Evolutionary conservation across 2,888 invertebrate species (phyloP).

Genomic region (Eurytoma californica): DNA sequence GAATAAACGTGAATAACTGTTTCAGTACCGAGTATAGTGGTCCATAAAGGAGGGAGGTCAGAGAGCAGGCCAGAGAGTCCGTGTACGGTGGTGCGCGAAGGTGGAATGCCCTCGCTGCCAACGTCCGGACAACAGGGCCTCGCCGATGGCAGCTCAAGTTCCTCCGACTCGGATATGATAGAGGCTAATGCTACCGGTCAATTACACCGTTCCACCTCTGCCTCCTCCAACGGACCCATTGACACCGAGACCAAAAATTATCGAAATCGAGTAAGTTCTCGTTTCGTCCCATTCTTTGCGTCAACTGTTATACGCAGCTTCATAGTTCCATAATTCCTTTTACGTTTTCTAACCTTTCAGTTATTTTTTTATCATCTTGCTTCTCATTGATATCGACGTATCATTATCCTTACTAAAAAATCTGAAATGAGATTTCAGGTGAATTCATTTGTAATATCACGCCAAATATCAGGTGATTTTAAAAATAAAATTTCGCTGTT

Average conservation of each 20-base stretch:
- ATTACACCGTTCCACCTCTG: slow-evolving; percentile 56
- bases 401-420: too few species aligned
- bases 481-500: too few species aligned
- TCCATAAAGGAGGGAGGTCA: slow-evolving; percentile 70
- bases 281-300: too few species aligned
- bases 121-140: slow-evolving; percentile 69
- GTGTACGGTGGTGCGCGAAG: slow-evolving; percentile 65
- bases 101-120: slow-evolving; percentile 72
- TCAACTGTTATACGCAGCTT: too few species aligned
- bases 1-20: too few species aligned
- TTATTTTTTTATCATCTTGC: too few species aligned
- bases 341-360: too few species aligned
- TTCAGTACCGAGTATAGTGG: slow-evolving; percentile 74
- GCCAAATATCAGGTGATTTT: too few species aligned
- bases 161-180: slow-evolving; percentile 71
- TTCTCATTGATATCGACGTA: too few species aligned
- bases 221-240: slow-evolving; percentile 43
- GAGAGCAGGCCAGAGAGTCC: slow-evolving; percentile 70
- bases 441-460: too few species aligned
- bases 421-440: too few species aligned
- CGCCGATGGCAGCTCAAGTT: slow-evolving; percentile 64
- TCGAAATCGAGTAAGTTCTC: slow-evolving; percentile 71
- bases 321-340: too few species aligned
- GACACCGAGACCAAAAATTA: slow-evolving; percentile 70
- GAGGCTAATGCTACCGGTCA: slow-evolving; percentile 68